Base-by-base conservation (phyloP, 2,888 invertebrate species). In the Sepiola atlantica region DNA sequence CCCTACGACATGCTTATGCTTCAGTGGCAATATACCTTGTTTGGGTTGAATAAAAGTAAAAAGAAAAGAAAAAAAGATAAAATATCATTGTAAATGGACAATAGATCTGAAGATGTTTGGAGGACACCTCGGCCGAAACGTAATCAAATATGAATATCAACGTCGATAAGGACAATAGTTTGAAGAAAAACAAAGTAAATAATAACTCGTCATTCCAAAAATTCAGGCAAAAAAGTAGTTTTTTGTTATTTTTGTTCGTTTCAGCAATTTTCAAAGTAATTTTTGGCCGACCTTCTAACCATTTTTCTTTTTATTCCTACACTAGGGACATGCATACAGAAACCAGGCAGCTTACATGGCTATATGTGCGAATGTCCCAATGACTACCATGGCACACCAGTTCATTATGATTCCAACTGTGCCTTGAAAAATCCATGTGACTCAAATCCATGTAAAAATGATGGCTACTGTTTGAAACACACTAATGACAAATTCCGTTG, bases 391-490 rank as follows among this genome's bases (percentile, higher is more conserved):
- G 55, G 16, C 4, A 91, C 91, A 16, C 90, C 92, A 20, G 94
- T 94, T 28, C 55, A 16, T 6, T 90, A 93, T 10, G 95, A 95
- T 94, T 90, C 92, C n/a, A 95, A 95, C 94, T 95, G 95, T 94
- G 95, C 91, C 24, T 94, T 93, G 28, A 12, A 94, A 35, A 94
- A 94, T 92, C 95, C 95, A 35, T 95, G 95, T 94, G 94, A 93
- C 28, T 35, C 94, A 10, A 55, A 90, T 90, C 94, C 95, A 3
- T 95, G 95, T 94, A n/a, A 77, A 12, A 94, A 94, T 91, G 92
- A 90, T 54, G 94, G 94, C 4, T 21, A 93, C 21, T 95, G 95
- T 94, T 61, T 95, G 24, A 32, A 32, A 6, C 28, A 94, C n/a
- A 55, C 93, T 32, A 94, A 94, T 92, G 91, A 94, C 93, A 95